Base-by-base conservation (phyloP, 2,113 vertebrate species). In the Eolophus roseicapilla region DNA sequence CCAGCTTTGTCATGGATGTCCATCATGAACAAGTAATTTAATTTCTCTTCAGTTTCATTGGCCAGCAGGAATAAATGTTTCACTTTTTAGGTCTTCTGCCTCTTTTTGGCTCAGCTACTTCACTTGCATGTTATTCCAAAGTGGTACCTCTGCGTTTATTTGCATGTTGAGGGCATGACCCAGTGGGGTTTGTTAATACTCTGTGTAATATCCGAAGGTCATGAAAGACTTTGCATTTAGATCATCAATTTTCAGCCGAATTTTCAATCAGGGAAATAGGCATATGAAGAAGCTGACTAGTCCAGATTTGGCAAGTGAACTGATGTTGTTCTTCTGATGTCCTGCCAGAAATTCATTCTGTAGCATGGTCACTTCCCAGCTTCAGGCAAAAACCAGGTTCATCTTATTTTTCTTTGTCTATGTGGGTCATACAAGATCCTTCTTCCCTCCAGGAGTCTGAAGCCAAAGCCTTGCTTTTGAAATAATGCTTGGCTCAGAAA, bases 191-290 rank as follows among this genome's bases (percentile, higher is more conserved):
- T 90, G 44, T 80, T 87, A n/a, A 53, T 33, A 10, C n/a, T 23
- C 20, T n/a, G 7, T 86, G 13, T 77, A 39, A 65, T 49, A 44
- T 37, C 25, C 43, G 18, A 17, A 37, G 49, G 17, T 79, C n/a
- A 9, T n/a, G 35, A 74, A 77, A 41, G 11, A 11, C 13, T n/a
- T 77, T 88, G 9, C n/a, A 4, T 43, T 94, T 11, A 44, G 6
- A 6, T n/a, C 9, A 10, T 70, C 0, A 0, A 3, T 75, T 83
- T 80, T 88, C 14, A 59, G 29, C 37, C 1, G 0, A 63, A 11
- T 67, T 90, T 91, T 78, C 20, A 79, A 29, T 75, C 4, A 4
- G 14, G 39, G 7, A 87, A 47, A 13, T 14, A 82, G 27, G 13
- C 7, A 4, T 28, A 4, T 33, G 80, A 70, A 83, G 76, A 50